These are phyloP conservation scores for Lepidotrigona ventralis DNA, from an alignment of 1,140 invertebrate genomes.

Conservation along the genomic window DNA sequence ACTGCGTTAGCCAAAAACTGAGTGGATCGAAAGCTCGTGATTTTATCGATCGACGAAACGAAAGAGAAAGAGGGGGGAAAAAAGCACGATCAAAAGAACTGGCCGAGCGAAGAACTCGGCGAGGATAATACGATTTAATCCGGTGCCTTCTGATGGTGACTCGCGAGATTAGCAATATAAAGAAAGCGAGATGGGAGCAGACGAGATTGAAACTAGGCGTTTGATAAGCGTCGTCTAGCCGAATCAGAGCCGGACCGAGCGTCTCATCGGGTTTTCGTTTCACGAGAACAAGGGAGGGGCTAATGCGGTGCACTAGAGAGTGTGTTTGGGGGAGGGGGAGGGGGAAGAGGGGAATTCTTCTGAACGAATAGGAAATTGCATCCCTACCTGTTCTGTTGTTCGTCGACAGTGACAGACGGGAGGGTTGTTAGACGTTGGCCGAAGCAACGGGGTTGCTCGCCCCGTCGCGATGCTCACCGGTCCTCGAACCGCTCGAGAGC, in stretches of 20 bases:
- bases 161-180: background rate
- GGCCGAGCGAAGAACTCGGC: too few relatives aligned
- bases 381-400: conserved; percentile 78
- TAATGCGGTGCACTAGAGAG: background rate
- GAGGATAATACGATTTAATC: background rate
- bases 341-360: background rate
- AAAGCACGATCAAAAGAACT: too few relatives aligned
- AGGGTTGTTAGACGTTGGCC: conserved; percentile 74
- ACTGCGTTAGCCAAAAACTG: too few relatives aligned
- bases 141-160: too few relatives aligned
- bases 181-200: background rate
- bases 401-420: conserved; percentile 75
- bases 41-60: too few relatives aligned
- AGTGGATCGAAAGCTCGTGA: too few relatives aligned
- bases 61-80: too few relatives aligned
- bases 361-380: conserved; percentile 3
- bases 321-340: too few relatives aligned
- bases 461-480: conserved; percentile 77
- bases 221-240: background rate
- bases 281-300: background rate
- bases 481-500: conserved; percentile 71
- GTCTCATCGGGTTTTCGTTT: background rate
- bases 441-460: conserved; percentile 75
- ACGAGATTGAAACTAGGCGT: background rate
- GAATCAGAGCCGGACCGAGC: background rate